A percentile compares a stretch with the other conserved stretches of the same genome.
Conservation (phyloP, 2,113 vertebrate genomes). For the Vombatus ursinus region DNA sequence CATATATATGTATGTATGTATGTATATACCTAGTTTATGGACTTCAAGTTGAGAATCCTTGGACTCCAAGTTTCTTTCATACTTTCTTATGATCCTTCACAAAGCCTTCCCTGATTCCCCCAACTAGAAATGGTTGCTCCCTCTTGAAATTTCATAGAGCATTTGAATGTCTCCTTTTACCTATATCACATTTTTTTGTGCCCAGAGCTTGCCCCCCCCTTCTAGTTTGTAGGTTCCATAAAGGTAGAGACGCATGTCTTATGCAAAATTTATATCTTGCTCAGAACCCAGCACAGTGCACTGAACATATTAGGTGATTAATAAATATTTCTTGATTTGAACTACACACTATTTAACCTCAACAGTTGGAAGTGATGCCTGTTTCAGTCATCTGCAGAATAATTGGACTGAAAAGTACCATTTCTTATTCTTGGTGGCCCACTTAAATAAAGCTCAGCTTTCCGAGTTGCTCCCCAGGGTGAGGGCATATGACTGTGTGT, state of each 20-base stretch:
- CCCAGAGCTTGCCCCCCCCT: background rate
- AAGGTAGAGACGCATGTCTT: background rate
- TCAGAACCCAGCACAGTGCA: background rate
- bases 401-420: background rate
- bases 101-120: no score
- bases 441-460: background rate
- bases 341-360: background rate
- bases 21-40: background rate
- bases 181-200: background rate
- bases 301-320: background rate
- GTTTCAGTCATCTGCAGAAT: background rate
- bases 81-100: background rate
- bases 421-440: background rate
- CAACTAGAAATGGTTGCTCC: background rate
- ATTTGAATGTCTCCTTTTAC: background rate
- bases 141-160: background rate
- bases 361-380: background rate
- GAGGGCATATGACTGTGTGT: background rate
- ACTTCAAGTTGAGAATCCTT: background rate
- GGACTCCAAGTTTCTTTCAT: background rate
- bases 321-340: background rate
- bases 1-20: no score
- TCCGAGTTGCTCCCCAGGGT: background rate
- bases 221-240: background rate
- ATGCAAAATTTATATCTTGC: background rate